phyloP scores from a whole-genome alignment of 2,113 vertebrate genomes.

The Pelecanus crispus region DNA sequence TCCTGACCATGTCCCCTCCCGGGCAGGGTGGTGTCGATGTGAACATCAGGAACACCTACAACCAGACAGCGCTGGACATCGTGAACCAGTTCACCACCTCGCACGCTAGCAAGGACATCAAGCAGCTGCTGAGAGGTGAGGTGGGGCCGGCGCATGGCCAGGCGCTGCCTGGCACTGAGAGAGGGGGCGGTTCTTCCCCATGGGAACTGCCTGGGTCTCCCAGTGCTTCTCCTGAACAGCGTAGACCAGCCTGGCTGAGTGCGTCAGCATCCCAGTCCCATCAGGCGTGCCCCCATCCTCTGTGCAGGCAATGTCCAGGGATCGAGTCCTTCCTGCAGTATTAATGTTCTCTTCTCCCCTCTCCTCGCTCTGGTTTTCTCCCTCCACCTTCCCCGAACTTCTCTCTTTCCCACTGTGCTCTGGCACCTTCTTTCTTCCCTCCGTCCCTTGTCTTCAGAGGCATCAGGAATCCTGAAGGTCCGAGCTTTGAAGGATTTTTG shows the following conservation, averaged over 20 bases:
- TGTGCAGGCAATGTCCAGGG: no score
- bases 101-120: conserved; percentile 95
- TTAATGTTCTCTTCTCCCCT: not conserved
- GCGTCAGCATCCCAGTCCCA: not conserved
- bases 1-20: rapidly evolving
- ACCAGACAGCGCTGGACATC: conserved; percentile 96
- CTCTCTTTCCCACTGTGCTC: not conserved
- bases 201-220: not conserved
- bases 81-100: conserved; percentile 99
- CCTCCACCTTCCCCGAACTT: not conserved
- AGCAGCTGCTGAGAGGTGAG: conserved; percentile 92
- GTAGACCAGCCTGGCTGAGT: not conserved
- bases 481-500: conserved; percentile 95
- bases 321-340: not conserved
- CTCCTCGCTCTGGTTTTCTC: not conserved
- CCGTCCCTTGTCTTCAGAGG: conserved; percentile 76
- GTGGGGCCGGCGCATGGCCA: rapidly evolving
- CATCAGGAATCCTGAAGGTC: conserved; percentile 91
- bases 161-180: not conserved
- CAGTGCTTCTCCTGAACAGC: not conserved
- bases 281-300: not conserved
- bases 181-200: not conserved
- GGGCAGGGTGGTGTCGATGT: conserved; percentile 88
- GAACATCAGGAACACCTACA: conserved; percentile 94
- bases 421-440: not conserved